Percentiles rank a stretch among this genome's conserved stretches.
Evolutionary conservation across 1,140 invertebrate species (phyloP).

Genomic region (Formica selysi): DNA sequence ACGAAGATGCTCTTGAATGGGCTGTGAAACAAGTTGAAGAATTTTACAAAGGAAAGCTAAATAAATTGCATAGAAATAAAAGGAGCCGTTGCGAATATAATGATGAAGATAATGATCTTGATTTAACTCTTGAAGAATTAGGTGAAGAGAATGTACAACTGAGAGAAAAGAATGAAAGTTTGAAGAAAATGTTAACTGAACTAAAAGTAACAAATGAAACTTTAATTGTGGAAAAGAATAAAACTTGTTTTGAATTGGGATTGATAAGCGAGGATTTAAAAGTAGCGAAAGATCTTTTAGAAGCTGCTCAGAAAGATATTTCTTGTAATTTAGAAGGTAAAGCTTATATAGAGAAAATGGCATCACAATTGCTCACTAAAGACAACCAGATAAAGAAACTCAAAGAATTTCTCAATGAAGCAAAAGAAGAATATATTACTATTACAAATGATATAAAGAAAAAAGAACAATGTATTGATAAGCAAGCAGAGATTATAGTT

Average conservation of each 20-base stretch:
- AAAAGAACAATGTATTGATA: slow-evolving; percentile 71
- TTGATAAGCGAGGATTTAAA: slow-evolving; percentile 77
- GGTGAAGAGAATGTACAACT: slow-evolving; percentile 77
- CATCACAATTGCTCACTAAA: slow-evolving; percentile 74
- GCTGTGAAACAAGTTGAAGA: slow-evolving; percentile 77
- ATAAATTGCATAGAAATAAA: slow-evolving; percentile 70
- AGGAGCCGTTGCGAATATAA: slow-evolving; percentile 54
- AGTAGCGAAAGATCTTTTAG: slow-evolving; percentile 72
- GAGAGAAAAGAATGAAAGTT: slow-evolving; percentile 64
- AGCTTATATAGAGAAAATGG: slow-evolving; percentile 75
- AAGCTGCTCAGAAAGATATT: slow-evolving; percentile 69
- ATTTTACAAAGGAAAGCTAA: slow-evolving; percentile 80
- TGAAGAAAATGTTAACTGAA: slow-evolving; percentile 76
- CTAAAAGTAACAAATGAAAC: slow-evolving; percentile 76
- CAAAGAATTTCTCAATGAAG: slow-evolving; percentile 82
- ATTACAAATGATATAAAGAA: slow-evolving; percentile 70
- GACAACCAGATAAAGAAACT: slow-evolving; percentile 80
- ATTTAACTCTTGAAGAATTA: slow-evolving; percentile 67
- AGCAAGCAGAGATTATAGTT: slow-evolving; percentile 69
- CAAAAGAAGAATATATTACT: slow-evolving; percentile 81
- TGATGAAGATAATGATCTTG: slow-evolving; percentile 61
- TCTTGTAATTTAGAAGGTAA: slow-evolving; percentile 63
- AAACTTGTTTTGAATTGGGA: slow-evolving; percentile 76
- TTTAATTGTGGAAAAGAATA: slow-evolving; percentile 76
- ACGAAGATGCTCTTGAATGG: slow-evolving; percentile 80